Base-by-base conservation (phyloP, 2,888 invertebrate species). In the Empis livida region DNA sequence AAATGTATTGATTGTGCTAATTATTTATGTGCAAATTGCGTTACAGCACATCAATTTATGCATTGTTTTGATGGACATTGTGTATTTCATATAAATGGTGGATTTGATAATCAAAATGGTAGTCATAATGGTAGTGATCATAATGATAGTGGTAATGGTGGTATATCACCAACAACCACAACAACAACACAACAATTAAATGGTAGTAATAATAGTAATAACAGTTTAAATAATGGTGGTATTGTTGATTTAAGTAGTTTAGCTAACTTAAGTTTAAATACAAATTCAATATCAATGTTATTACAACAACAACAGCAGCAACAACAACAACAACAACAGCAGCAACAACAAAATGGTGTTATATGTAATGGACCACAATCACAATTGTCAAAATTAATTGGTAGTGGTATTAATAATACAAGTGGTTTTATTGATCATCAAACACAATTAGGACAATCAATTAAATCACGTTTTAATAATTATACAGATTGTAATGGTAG, bases 11-110 rank as follows among this genome's bases (percentile, higher is more conserved):
- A 96, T 70, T 99, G 97, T 72, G 88, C 89, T 62, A 93, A 93
- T 67, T 91, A 88, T 67, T 80, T 99, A 58, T 97, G 97, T 73
- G 84, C 89, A 50, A 93, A 94, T 70, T 97, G 97, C 79, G 92
- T 93, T 61, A 94, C 94, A 83, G 96, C 96, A 53, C 97, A 97
- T 72, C 92, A 95, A 73, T 94, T 90, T 70, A 96, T 97, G 95
- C 94, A 95, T 71, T 96, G 95, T 70, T 97, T 97, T 71, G 93
- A 94, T 68, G 94, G 93, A 53, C 95, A 96, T 71, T 82, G 92
- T 49, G 92, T 95, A 50, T 78, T 87, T 57, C 58, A 63, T 46
- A 68, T 70, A 70, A 73, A 49, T 61, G 61, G 15, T 66, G 49
- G 50, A 10, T 49, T 49, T 35, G 50, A 49, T 27, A 48, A 47